phyloP scores from a whole-genome alignment of 2,797 vertebrate genomes.

The Balearica regulorum region DNA sequence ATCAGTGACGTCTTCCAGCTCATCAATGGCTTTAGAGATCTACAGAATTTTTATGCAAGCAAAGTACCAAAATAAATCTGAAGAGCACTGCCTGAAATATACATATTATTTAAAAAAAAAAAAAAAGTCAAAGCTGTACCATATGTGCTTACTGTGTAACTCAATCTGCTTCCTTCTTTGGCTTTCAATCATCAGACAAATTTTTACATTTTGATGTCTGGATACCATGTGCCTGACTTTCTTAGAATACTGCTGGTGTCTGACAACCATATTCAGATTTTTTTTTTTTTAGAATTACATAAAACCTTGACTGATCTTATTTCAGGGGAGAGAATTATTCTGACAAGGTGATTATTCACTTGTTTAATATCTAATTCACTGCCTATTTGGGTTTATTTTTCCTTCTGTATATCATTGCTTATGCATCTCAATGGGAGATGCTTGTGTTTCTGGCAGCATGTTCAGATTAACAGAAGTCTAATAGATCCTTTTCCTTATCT shows the following conservation, averaged over 20 bases:
- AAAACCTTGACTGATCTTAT: not conserved
- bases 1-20: not conserved
- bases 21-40: not conserved
- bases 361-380: not conserved
- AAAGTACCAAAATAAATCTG: not conserved
- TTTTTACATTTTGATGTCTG: not conserved
- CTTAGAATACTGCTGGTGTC: not conserved
- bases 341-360: not conserved
- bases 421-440: not conserved
- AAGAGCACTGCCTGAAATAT: not conserved
- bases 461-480: not conserved
- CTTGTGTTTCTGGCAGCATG: not conserved
- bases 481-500: not conserved
- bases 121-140: not conserved
- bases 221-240: not conserved
- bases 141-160: not conserved
- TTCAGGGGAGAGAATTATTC: not conserved
- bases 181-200: not conserved
- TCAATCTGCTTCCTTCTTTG: not conserved
- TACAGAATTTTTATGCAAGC: not conserved
- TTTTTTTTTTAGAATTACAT: not conserved
- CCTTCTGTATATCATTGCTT: not conserved
- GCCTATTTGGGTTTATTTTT: not conserved
- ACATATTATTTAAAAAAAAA: rapidly evolving
- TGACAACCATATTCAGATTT: not conserved